Percentiles rank a stretch among this genome's conserved stretches.
These are phyloP conservation scores for Pentalonia nigronervosa DNA, from an alignment of 1,140 invertebrate species.

Conservation along the genomic window DNA sequence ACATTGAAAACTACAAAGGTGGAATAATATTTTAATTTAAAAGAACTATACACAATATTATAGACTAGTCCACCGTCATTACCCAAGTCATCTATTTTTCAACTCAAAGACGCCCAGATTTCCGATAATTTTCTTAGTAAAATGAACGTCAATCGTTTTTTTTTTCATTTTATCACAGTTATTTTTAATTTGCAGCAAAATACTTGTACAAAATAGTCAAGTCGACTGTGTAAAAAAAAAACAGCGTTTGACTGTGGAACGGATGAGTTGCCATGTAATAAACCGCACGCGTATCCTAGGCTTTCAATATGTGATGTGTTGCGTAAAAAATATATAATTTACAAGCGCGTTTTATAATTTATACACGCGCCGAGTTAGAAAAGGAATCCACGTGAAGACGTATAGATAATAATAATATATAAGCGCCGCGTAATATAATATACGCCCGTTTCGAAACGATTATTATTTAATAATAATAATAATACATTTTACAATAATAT, in stretches of 20 bases:
- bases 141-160: not conserved
- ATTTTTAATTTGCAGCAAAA: not conserved
- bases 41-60: not conserved
- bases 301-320: not conserved
- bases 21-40: not conserved
- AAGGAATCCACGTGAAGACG: not conserved
- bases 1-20: not conserved
- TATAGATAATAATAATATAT: not conserved
- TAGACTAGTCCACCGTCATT: not conserved
- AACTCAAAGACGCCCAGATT: not conserved
- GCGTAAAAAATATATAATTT: not conserved
- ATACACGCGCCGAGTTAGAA: not conserved
- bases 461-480: not conserved
- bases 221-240: not conserved
- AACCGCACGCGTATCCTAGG: not conserved
- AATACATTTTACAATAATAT: conserved; percentile 11
- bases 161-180: not conserved
- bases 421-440: not conserved
- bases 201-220: not conserved
- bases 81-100: not conserved
- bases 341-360: not conserved
- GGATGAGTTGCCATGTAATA: conserved; percentile 1
- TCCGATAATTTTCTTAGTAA: not conserved
- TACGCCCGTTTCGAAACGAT: not conserved
- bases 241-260: not conserved